Evolutionary conservation across 2,113 vertebrate species (phyloP).

Genomic region (Tragulus kanchil): DNA sequence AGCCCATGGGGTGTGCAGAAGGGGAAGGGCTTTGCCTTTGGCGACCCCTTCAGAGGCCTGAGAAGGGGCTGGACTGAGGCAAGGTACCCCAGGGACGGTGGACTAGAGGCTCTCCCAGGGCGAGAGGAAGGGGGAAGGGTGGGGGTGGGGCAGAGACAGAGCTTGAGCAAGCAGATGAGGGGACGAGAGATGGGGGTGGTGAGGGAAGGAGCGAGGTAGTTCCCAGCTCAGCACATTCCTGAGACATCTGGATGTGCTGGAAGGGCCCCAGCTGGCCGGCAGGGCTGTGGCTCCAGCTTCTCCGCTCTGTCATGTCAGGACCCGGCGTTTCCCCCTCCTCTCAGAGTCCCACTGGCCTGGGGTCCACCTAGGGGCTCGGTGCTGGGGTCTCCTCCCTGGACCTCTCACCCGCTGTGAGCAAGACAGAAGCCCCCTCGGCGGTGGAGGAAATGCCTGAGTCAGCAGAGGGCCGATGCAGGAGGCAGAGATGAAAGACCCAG

Average conservation of each 20-base stretch:
- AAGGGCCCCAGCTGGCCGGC: constrained; percentile 87
- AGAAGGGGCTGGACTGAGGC: not conserved
- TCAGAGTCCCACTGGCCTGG: constrained; percentile 74
- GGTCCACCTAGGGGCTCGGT: constrained; percentile 76
- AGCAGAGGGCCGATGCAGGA: not conserved
- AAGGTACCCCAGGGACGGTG: not conserved
- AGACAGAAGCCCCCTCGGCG: not conserved
- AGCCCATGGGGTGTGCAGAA: not conserved
- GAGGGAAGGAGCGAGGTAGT: constrained; percentile 85
- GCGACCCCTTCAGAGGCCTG: not conserved
- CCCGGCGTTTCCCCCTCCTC: constrained; percentile 65
- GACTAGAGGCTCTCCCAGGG: not conserved
- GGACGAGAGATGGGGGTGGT: constrained; percentile 65
- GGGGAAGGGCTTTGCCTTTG: not conserved
- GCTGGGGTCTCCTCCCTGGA: constrained; percentile 77
- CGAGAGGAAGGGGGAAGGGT: constrained; percentile 47
- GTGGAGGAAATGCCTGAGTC: not conserved
- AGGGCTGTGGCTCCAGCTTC: constrained; percentile 77
- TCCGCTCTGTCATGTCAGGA: constrained; percentile 87
- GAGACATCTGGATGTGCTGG: constrained; percentile 89
- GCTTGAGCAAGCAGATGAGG: constrained; percentile 62
- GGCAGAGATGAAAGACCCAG: not conserved
- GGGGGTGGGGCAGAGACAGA: constrained; percentile 32
- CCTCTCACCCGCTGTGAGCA: constrained; percentile 42
- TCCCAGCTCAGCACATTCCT: constrained; percentile 87